phyloP scores from a whole-genome alignment of 2,113 vertebrate genomes.

The Poeciliopsis occidentalis region DNA sequence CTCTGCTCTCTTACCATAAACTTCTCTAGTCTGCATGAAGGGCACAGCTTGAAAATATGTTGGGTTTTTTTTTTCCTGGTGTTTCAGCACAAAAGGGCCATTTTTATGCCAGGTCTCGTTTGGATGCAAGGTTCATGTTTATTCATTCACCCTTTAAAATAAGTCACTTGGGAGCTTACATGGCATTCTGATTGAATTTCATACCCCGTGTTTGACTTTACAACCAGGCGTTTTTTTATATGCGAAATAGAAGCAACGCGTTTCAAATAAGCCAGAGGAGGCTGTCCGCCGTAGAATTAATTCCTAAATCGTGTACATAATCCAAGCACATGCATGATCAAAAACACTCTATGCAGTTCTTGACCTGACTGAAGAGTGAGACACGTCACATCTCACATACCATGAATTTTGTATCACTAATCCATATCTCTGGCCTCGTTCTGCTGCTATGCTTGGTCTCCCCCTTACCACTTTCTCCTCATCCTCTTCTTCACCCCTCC shows the following conservation, averaged over 20 bases:
- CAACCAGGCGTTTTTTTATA: constrained; percentile 11
- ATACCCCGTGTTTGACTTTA: background rate
- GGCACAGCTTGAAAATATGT: too few species aligned
- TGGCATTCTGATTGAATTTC: constrained; percentile 3
- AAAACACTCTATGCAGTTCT: background rate
- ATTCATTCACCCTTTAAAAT: too few species aligned
- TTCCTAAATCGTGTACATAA: background rate
- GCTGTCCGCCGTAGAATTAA: background rate
- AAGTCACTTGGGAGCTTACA: constrained; percentile 42
- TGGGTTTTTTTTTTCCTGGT: too few species aligned
- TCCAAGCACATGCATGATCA: background rate
- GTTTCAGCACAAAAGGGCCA: too few species aligned
- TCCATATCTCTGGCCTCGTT: background rate
- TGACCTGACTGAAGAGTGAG: too few species aligned
- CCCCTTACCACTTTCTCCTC: constrained; percentile 26
- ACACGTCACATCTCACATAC: too few species aligned
- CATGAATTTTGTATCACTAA: too few species aligned
- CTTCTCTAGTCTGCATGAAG: too few species aligned
- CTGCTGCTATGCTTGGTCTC: constrained; percentile 25
- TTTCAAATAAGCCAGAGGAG: background rate
- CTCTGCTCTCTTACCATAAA: background rate
- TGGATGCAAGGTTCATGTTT: too few species aligned
- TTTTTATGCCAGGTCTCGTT: too few species aligned
- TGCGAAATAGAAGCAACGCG: background rate
- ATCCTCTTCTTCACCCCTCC: constrained; percentile 24